Evolutionary conservation across 2,888 invertebrate genomes (phyloP).

Genomic region (Sminthurinus aureus): DNA sequence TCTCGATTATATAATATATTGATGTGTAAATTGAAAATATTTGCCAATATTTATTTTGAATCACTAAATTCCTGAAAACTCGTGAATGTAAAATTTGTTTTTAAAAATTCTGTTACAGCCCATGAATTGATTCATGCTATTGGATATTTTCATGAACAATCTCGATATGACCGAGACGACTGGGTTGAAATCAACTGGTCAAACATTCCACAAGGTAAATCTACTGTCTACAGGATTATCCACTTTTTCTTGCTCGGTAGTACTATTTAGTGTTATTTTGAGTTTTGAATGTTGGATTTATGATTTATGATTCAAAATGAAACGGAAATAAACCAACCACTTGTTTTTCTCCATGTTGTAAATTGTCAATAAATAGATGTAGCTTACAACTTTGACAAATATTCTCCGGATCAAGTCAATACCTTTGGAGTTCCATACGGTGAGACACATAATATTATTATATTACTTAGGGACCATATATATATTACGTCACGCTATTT

Average conservation of each 20-base stretch:
- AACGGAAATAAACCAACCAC: not conserved
- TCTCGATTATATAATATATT: no score
- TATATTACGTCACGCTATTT: no score
- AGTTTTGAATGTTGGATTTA: not conserved
- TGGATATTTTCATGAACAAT: conserved; percentile 29
- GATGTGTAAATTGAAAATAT: no score
- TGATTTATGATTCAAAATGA: not conserved
- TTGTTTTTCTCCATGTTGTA: not conserved
- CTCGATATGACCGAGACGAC: conserved; percentile 36
- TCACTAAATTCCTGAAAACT: no score
- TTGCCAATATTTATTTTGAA: no score
- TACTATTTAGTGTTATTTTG: not conserved
- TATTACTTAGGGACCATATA: no score
- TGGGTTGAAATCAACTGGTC: conserved; percentile 29
- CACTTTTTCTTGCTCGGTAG: not conserved
- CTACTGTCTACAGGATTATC: not conserved
- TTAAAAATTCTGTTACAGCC: no score
- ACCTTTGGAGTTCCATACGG: conserved; percentile 49
- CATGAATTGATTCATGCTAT: conserved; percentile 39
- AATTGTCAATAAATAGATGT: not conserved
- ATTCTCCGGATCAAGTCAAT: conserved; percentile 6
- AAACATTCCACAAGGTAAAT: conserved; percentile 32
- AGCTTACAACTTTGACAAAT: conserved; percentile 39
- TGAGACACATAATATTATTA: conserved; percentile 45
- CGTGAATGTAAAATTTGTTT: no score